Percentiles rank a stretch among this genome's conserved stretches.
phyloP scores from a whole-genome alignment of 2,113 vertebrate species.

The Rhinoptilus africanus region DNA sequence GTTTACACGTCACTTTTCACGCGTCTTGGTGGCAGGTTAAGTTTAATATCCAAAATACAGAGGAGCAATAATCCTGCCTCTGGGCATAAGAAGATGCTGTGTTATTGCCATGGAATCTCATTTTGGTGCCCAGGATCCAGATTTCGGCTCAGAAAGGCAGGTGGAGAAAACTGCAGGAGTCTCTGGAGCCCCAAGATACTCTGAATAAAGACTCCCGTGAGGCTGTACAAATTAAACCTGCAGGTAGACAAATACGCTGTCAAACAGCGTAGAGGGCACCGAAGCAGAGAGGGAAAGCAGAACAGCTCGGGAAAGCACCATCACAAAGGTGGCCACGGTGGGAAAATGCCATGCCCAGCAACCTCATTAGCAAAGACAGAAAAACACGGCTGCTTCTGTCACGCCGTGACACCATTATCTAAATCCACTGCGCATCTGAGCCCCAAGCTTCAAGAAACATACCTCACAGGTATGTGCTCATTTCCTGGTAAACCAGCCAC shows the following conservation, averaged over 20 bases:
- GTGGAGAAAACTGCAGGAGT: neutral
- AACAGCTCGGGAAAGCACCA: neutral
- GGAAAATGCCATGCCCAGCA: neutral
- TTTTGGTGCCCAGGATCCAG: neutral
- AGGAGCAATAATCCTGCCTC: neutral
- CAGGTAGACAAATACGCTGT: neutral
- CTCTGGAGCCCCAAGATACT: neutral
- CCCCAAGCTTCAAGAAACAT: neutral
- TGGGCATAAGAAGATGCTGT: neutral
- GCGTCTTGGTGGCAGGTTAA: neutral
- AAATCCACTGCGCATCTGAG: neutral
- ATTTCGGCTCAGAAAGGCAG: neutral
- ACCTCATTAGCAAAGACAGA: neutral
- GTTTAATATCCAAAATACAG: neutral
- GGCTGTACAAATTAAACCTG: neutral
- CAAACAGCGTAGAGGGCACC: accelerated
- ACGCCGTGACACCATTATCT: neutral
- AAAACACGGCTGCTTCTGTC: neutral
- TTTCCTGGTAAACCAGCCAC: neutral
- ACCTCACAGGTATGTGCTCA: neutral
- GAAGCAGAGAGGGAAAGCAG: accelerated
- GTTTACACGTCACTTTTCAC: neutral
- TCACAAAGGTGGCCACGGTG: neutral
- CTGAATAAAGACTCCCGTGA: neutral
- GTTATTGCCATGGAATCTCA: neutral